Percentiles rank a stretch among this genome's conserved stretches.
Evolutionary conservation across 37 sponge, comb jelly and placozoan species (phyloP).

Genomic region (Oscarella lobularis): DNA sequence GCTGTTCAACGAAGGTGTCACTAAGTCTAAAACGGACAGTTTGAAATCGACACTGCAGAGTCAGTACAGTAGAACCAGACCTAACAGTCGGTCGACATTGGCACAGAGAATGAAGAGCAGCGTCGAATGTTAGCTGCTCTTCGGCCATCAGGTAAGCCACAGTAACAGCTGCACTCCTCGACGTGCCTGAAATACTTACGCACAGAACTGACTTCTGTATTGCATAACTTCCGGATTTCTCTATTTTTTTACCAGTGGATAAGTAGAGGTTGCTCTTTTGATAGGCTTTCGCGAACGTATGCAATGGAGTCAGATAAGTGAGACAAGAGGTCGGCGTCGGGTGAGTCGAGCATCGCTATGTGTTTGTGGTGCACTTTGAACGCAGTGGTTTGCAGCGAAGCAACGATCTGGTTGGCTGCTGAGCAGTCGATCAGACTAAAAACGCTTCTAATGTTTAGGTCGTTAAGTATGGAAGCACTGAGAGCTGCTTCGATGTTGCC

Average conservation of each 20-base stretch:
- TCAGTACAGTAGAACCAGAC: too few relatives aligned
- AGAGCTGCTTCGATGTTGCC: background rate
- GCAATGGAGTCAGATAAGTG: too few relatives aligned
- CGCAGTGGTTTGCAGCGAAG: background rate
- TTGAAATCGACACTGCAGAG: too few relatives aligned
- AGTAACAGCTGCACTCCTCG: slow-evolving; percentile 63
- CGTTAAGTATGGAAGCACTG: background rate
- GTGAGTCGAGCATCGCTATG: background rate
- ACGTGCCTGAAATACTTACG: too few relatives aligned
- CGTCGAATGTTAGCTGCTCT: slow-evolving; percentile 14
- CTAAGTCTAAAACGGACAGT: slow-evolving; percentile 62
- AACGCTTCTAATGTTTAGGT: background rate
- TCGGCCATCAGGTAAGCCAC: slow-evolving; percentile 63
- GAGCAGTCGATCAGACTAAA: background rate
- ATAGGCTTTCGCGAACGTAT: too few relatives aligned
- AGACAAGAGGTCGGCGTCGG: background rate
- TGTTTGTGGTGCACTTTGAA: background rate
- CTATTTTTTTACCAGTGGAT: too few relatives aligned
- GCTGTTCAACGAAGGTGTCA: slow-evolving; percentile 59
- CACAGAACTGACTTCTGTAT: too few relatives aligned
- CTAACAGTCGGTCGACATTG: too few relatives aligned
- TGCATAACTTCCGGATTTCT: too few relatives aligned
- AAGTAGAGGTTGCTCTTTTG: too few relatives aligned
- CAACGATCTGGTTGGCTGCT: background rate
- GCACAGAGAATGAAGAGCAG: too few relatives aligned